These are phyloP conservation scores for Melanocharis versteri DNA, from an alignment of 2,113 vertebrate genomes.

Conservation along the genomic window DNA sequence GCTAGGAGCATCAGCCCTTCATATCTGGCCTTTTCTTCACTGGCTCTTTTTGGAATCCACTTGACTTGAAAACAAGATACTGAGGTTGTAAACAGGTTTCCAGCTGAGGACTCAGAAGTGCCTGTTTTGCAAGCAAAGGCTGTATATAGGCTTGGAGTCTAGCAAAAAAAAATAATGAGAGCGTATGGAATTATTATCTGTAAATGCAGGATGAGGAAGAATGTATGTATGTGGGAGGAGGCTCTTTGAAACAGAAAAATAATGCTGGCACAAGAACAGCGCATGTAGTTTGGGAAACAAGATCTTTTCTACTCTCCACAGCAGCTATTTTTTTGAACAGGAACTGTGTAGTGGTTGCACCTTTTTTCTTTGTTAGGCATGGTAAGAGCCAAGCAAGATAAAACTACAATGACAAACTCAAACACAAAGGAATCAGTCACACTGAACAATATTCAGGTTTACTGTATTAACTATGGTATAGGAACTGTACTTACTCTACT, in stretches of 20 bases:
- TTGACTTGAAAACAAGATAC: not conserved
- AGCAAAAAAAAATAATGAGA: not conserved
- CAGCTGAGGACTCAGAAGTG: not conserved
- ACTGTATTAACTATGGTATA: not conserved
- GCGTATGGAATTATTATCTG: not conserved
- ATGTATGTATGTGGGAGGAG: not conserved
- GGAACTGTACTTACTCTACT: not conserved
- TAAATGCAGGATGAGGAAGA: not conserved
- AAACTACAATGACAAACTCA: not conserved
- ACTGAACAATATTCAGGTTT: not conserved
- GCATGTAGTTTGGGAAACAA: not conserved
- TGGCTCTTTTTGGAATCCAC: not conserved
- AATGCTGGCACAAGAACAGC: not conserved
- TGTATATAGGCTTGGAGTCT: not conserved
- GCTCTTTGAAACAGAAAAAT: not conserved
- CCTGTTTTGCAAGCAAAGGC: not conserved
- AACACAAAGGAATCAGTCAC: not conserved
- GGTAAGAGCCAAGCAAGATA: not conserved
- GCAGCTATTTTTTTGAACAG: not conserved
- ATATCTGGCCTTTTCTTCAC: not conserved
- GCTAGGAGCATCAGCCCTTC: not conserved
- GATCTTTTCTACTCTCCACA: not conserved
- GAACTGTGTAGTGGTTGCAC: not conserved
- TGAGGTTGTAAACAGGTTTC: not conserved
- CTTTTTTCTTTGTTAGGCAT: not conserved